Evolutionary conservation across 2,797 vertebrate genomes (phyloP), one percentile per base, ranked within the genome.

Genomic region (Sparidentex hasta): DNA sequence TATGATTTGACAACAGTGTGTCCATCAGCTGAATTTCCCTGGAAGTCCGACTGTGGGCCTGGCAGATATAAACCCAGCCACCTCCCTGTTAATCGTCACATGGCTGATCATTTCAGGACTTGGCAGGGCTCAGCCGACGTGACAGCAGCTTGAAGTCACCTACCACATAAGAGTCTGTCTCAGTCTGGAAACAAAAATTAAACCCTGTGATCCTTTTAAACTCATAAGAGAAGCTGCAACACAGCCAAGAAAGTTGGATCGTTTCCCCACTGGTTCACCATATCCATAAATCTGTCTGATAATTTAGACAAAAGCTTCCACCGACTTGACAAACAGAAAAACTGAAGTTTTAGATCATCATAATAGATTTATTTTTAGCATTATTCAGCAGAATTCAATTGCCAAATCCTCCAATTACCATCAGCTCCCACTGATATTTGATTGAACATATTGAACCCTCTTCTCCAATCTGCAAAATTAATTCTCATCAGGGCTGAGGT

Each of bases 401-500:
- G 66, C 48, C 64, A 88, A 80, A 78, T 72, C 65, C 44, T 73
- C 71, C 47, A 84, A 81, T 87, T 78, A 82, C 74, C 69, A 74
- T 75, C 59, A 48, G 67, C 78, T 77, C 65, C 59, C 65, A 65
- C 65, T 55, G 73, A 79, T 83, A 85, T 88, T 82, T 87, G 77
- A 89, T 69, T 87, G 63, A 85, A 83, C 77, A 78, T 62, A 38
- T 59, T 74, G 57, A 64, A 72, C 55, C 33, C 76, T 86, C 79
- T 74, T 83, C 23, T 80, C 46, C 75, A 83, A 81, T 88, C 84
- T 81, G 47, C 73, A 73, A 88, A 91, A 87, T 91, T 38, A 88
- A 92, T 88, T 88, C 83, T 90, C 84, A 81, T 83, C 85, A 84
- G 82, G 86, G 76, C 80, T 41, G 85, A 82, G 83, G 86, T 91